These are phyloP conservation scores for Prietella phreatophila DNA, from an alignment of 2,113 vertebrate species.

Conservation along the genomic window DNA sequence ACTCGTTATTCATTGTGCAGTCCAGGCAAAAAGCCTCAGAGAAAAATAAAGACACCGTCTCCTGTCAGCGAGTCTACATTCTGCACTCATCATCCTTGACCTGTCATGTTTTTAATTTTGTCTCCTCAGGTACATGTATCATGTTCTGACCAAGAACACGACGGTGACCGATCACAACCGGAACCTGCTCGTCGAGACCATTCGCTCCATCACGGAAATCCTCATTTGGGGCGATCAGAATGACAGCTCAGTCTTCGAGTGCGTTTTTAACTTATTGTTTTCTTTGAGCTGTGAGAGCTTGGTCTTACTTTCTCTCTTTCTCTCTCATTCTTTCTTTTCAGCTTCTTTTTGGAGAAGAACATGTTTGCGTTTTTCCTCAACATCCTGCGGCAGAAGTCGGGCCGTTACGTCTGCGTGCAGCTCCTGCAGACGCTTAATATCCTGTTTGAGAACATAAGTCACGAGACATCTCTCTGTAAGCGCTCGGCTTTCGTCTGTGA, in stretches of 20 bases:
- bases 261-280: conserved; percentile 44
- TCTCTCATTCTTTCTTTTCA: conserved; percentile 51
- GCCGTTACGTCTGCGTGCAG: conserved; percentile 96
- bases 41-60: background rate
- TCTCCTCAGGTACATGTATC: conserved; percentile 86
- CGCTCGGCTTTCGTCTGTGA: background rate
- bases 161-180: conserved; percentile 96
- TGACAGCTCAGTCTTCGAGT: conserved; percentile 99
- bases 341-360: conserved; percentile 99
- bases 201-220: conserved; percentile 96
- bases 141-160: conserved; percentile 96
- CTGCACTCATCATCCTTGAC: background rate
- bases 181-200: conserved; percentile 95
- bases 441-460: conserved; percentile 98
- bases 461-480: conserved; percentile 97
- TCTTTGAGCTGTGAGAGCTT: too few relatives aligned
- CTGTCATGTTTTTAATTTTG: background rate
- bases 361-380: conserved; percentile 99
- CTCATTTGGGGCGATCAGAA: conserved; percentile 99
- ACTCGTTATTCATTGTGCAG: background rate
- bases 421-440: conserved; percentile 97
- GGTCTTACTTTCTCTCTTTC: background rate
- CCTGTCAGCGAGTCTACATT: background rate
- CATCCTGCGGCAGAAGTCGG: conserved; percentile 95
- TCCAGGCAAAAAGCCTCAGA: background rate